Evolutionary conservation across 2,888 invertebrate genomes (phyloP).

Genomic region (Chaetogeoica ovagalla): DNA sequence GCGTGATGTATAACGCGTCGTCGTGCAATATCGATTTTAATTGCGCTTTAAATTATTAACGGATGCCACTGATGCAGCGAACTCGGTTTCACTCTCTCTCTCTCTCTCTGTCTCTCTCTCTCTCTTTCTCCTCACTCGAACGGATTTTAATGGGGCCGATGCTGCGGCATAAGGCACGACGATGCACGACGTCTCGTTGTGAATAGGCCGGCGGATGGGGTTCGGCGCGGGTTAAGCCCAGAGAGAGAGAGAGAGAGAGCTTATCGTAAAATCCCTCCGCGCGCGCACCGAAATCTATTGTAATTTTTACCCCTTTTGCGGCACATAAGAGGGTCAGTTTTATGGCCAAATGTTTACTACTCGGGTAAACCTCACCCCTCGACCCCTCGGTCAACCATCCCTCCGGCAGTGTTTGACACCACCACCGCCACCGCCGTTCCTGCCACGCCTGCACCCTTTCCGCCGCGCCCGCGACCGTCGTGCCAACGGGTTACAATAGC

Average conservation of each 20-base stretch:
- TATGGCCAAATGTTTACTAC: constrained; percentile 53
- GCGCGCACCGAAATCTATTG: constrained; percentile 47
- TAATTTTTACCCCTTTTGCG: constrained; percentile 53
- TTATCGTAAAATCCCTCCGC: constrained; percentile 50
- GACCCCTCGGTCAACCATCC: constrained; percentile 42
- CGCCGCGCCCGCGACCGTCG: not conserved
- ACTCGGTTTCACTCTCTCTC: constrained; percentile 20
- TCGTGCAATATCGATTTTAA: constrained; percentile 47
- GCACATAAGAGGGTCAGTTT: constrained; percentile 53
- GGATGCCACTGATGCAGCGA: constrained; percentile 44
- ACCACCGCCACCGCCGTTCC: constrained; percentile 17
- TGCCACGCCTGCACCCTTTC: constrained; percentile 8
- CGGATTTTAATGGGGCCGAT: constrained; percentile 53
- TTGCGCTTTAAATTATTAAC: constrained; percentile 50
- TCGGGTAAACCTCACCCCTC: constrained; percentile 53
- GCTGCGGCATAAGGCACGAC: constrained; percentile 52
- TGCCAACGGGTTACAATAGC: constrained; percentile 50
- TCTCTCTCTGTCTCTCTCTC: not conserved
- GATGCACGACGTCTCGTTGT: constrained; percentile 14
- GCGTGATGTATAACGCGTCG: not conserved
- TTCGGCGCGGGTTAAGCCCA: constrained; percentile 44
- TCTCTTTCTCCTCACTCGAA: constrained; percentile 13
- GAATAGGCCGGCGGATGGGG: constrained; percentile 35
- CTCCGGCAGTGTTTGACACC: constrained; percentile 49
- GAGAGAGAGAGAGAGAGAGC: constrained; percentile 43